phyloP scores from a whole-genome alignment of 2,113 vertebrate species.

The Todiramphus saurophagus region DNA sequence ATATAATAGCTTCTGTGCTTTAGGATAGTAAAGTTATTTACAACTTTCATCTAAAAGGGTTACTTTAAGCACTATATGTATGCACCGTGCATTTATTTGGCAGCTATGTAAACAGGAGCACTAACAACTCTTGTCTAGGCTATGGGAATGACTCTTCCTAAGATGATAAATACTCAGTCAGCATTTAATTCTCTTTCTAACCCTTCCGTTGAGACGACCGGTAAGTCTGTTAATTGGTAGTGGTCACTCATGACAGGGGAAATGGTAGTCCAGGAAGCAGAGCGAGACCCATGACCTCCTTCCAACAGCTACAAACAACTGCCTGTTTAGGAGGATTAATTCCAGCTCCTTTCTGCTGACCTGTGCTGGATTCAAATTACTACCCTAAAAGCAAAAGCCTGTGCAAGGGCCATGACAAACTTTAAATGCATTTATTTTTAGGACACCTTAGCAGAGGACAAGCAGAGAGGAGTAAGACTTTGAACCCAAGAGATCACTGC shows the following conservation, averaged over 20 bases:
- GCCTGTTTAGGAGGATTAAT: not conserved
- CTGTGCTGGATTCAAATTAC: not conserved
- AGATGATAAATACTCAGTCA: not conserved
- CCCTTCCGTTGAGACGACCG: not conserved
- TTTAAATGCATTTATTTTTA: slow-evolving; percentile 20
- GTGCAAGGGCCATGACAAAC: not conserved
- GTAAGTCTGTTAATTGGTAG: not conserved
- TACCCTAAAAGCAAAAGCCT: not conserved
- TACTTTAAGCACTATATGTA: not conserved
- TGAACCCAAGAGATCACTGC: not conserved
- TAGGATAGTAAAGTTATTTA: not conserved
- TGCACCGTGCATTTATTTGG: not conserved
- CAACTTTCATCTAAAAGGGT: not conserved
- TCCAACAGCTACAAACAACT: not conserved
- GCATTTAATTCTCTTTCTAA: not conserved
- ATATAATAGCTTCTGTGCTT: not conserved
- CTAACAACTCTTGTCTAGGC: not conserved
- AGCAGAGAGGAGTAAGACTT: not conserved
- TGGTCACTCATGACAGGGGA: not conserved
- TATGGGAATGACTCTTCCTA: not conserved
- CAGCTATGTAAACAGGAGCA: not conserved
- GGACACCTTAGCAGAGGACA: not conserved
- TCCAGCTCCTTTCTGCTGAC: not conserved
- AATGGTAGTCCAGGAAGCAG: not conserved
- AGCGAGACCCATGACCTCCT: not conserved